A percentile compares a stretch with the other conserved stretches of the same genome.
Evolutionary conservation across 2,797 vertebrate species (phyloP).

Genomic region (Stomatorhinus walkeri): DNA sequence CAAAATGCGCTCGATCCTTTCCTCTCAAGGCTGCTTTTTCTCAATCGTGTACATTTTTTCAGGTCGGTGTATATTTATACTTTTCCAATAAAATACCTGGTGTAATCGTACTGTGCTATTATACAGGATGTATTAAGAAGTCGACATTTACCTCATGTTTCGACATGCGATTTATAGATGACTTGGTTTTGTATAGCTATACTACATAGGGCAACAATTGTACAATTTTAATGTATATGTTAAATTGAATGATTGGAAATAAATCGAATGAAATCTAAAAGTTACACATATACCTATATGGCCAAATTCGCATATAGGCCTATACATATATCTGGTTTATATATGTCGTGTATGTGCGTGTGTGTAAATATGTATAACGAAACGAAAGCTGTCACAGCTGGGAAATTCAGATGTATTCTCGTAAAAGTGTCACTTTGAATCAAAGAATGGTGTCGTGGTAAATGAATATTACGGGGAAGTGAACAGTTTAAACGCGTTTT

Average conservation of each 20-base stretch:
- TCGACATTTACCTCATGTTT: neutral
- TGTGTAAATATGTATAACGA: neutral
- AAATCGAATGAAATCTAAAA: neutral
- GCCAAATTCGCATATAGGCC: neutral
- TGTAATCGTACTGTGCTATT: neutral
- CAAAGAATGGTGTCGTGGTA: neutral
- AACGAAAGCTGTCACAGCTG: neutral
- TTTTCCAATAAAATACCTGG: neutral
- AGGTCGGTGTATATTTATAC: constrained; percentile 9
- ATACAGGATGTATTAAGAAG: neutral
- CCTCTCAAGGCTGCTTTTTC: neutral
- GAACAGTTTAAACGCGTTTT: neutral
- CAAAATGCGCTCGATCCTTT: neutral
- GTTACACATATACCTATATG: neutral
- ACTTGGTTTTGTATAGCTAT: neutral
- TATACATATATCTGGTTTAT: neutral
- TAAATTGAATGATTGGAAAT: neutral
- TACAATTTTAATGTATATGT: neutral
- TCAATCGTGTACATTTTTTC: neutral
- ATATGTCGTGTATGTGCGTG: neutral
- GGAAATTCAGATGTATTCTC: neutral
- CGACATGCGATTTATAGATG: neutral
- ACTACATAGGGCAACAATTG: neutral
- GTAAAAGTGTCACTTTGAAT: neutral
- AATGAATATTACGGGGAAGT: neutral